Base-by-base conservation (phyloP, 1,140 invertebrate genomes). In the Brachionus angularis region DNA sequence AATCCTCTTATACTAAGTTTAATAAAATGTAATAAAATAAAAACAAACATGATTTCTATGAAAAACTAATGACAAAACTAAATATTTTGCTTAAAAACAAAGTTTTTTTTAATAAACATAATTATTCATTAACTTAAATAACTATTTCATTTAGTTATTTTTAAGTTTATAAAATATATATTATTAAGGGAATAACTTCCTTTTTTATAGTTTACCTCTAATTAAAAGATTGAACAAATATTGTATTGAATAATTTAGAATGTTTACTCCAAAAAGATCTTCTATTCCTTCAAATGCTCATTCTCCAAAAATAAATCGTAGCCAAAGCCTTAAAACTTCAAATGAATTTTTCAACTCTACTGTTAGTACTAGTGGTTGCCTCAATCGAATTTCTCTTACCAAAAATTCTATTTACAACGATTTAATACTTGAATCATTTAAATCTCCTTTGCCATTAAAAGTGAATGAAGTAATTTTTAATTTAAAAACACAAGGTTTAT, bases 381-480 rank as follows among this genome's bases (percentile, higher is more conserved):
- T 34, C 27, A 67, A 49, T 29, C 62, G 62, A 12, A 58, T 58
- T 23, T 47, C 42, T 4, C 42, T 67, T 1, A 46, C 47, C 33
- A 50, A 31, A 29, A 67, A 5, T 27, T 67, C 62, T 3, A 50
- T 67, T 10, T 67, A 67, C 42, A 67, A 67, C 42, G 62, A 67
- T 67, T 7, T 42, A 44, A 67, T 67, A 5, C 44, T 67, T 12
- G 62, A 67, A 16, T 67, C 62, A 50, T 67, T 29, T 27, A 67
- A 67, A 36, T 39, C 62, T 0, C 62, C 62, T 16, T 36, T 67
- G 21, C 62, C 62, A 25, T 47, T 67, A 5, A 67, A 67, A 67
- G 47, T 67, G 29, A 67, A 67, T 18, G 62, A 67, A 21, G n/a
- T 67, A 5, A 67, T 67, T 7, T 67, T 67, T 29, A 46, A 67